These are phyloP conservation scores for Pangasius djambal DNA, from an alignment of 2,797 vertebrate genomes.

Conservation along the genomic window DNA sequence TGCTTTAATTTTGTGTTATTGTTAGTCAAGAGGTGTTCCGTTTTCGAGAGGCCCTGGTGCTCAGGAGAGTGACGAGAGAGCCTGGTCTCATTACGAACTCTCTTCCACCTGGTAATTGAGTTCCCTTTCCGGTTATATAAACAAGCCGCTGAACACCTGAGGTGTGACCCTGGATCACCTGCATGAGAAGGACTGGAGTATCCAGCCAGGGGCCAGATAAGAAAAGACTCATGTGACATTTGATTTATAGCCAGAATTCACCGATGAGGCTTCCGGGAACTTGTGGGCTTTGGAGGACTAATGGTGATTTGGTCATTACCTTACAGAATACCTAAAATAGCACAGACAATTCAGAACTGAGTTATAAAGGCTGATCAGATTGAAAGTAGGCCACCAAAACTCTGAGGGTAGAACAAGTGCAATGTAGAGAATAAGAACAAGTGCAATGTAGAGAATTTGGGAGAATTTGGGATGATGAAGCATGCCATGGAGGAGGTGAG, in stretches of 20 bases:
- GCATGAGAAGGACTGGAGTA: constrained; percentile 37
- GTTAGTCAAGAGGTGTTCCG: constrained; percentile 52
- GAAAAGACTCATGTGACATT: constrained; percentile 44
- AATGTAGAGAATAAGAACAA: constrained; percentile 18
- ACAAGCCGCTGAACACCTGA: constrained; percentile 57
- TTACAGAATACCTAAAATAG: constrained; percentile 43
- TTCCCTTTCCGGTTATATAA: constrained; percentile 60
- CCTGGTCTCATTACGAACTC: constrained; percentile 49
- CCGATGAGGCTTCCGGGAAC: constrained; percentile 29
- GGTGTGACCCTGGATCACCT: constrained; percentile 58
- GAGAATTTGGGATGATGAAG: constrained; percentile 24
- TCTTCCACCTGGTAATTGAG: constrained; percentile 52
- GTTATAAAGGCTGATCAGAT: constrained; percentile 25
- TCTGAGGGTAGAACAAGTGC: constrained; percentile 28
- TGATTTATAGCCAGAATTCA: constrained; percentile 52
- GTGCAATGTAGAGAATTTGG: background rate
- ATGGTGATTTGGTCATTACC: constrained; percentile 48
- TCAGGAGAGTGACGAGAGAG: constrained; percentile 47
- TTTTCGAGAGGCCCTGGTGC: constrained; percentile 34
- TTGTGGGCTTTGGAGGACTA: constrained; percentile 47
- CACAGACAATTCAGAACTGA: constrained; percentile 21
- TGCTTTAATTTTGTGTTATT: constrained; percentile 60
- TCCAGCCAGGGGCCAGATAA: constrained; percentile 39
- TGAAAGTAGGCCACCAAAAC: constrained; percentile 43
- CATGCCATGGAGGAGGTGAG: background rate